phyloP scores from a whole-genome alignment of 64 coral and sea anemone species.

The Astreopora myriophthalma region DNA sequence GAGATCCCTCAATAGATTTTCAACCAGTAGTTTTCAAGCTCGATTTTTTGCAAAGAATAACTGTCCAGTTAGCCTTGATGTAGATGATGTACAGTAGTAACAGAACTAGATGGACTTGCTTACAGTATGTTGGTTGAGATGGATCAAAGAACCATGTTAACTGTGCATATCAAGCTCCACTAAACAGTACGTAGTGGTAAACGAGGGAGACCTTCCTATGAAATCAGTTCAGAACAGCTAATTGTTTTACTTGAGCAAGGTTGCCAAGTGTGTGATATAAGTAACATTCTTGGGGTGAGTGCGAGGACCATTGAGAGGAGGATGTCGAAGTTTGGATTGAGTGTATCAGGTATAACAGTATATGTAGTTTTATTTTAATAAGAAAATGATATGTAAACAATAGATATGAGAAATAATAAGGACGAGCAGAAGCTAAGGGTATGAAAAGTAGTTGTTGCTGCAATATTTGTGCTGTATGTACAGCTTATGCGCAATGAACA shows the following conservation, averaged over 20 bases:
- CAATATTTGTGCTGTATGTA: too few species aligned
- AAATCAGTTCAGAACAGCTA: constrained; percentile 35
- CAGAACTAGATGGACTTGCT: constrained; percentile 31
- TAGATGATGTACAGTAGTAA: constrained; percentile 43
- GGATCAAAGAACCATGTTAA: not conserved
- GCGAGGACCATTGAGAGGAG: constrained; percentile 15
- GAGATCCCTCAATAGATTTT: not conserved
- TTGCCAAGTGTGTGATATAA: not conserved
- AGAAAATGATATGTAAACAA: too few species aligned
- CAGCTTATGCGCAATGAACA: too few species aligned
- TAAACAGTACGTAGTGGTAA: not conserved
- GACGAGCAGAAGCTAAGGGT: too few species aligned
- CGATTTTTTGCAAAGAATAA: constrained; percentile 49
- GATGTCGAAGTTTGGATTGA: constrained; percentile 10
- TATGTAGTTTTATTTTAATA: too few species aligned
- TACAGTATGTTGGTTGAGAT: constrained; percentile 39
- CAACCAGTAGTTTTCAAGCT: constrained; percentile 44
- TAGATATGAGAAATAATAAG: too few species aligned
- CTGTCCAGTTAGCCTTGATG: constrained; percentile 20
- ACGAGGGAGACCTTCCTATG: constrained; percentile 44
- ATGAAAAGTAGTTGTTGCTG: too few species aligned
- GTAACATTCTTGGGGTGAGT: not conserved
- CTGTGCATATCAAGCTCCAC: constrained; percentile 18
- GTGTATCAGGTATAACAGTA: constrained; percentile 2
- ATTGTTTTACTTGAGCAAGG: constrained; percentile 36